Evolutionary conservation across 2,888 invertebrate species (phyloP).

Genomic region (Polymixis lichenea): DNA sequence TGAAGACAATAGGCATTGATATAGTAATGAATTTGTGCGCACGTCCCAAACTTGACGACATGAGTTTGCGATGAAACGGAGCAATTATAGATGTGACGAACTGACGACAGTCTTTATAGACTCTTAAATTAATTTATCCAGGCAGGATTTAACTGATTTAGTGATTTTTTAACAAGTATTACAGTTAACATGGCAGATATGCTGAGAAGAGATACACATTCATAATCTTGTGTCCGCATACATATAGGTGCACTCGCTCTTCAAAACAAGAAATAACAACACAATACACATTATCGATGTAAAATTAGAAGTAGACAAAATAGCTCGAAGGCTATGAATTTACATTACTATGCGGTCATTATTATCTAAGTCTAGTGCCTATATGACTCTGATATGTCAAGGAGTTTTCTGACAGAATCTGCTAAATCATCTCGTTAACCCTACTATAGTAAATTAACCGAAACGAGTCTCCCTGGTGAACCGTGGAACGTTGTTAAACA

Average conservation of each 20-base stretch:
- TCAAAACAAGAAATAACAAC: no score
- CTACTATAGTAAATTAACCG: conserved; percentile 42
- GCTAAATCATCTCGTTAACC: conserved; percentile 18
- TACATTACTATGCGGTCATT: background rate
- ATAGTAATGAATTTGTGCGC: conserved; percentile 55
- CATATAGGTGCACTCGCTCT: no score
- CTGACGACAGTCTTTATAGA: conserved; percentile 12
- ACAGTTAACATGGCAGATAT: background rate
- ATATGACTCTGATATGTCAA: conserved; percentile 7
- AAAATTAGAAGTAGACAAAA: background rate
- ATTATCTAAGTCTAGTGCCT: background rate
- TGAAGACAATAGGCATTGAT: conserved; percentile 65
- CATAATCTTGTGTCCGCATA: no score
- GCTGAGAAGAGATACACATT: background rate
- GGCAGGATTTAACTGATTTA: background rate
- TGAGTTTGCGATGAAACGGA: conserved; percentile 27
- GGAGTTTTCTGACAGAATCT: conserved; percentile 10
- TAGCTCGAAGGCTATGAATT: background rate
- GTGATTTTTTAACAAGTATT: background rate
- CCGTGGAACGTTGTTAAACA: conserved; percentile 20
- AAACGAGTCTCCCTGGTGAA: conserved; percentile 19
- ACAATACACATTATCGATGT: no score
- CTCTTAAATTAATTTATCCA: conserved; percentile 13
- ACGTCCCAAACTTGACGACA: conserved; percentile 40
- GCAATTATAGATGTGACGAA: conserved; percentile 49